Base-by-base conservation (phyloP, 2,888 invertebrate species). In the Leuctra nigra region DNA sequence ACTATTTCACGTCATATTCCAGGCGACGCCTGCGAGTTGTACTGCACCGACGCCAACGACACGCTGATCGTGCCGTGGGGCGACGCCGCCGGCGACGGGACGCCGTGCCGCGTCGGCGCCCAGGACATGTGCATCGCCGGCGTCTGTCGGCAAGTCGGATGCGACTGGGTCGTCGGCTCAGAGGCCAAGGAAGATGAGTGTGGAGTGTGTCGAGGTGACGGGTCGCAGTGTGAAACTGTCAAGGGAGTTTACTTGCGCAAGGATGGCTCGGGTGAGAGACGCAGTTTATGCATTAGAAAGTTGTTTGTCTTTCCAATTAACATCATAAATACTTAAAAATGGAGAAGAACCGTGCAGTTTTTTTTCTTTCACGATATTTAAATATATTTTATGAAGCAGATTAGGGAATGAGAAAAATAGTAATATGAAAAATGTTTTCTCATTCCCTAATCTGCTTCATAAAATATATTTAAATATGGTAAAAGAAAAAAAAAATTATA, bases 151-250 rank as follows among this genome's bases (percentile, higher is more conserved):
- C 85, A 83, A 75, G 87, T 93, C 54, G 90, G 92, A n/a, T 93
- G 93, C 73, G 92, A 93, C 74, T 92, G 91, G 91, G 74, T 81
- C 54, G 83, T 93, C 48, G 87, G 87, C 67, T 91, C 91, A 0
- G 80, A 80, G 54, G 79, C 84, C 25, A 79, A 82, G 64, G 91
- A 91, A 67, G 93, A 93, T 72, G 80, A 83, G 47, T 93, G 93
- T 69, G 92, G 93, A 4, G 77, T 90, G 53, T 93, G 93, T 68
- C 87, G 87, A 64, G 93, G 93, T 4, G 83, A 86, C 68, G 90
- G 91, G 9, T 83, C 85, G 14, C 84, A 83, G 59, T 93, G 93
- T 70, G 83, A 83, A 66, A 86, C 84, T 24, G 81, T 83, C 57
- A 76, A 79, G 60, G 81, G 79, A 13, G 68, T 75, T 58, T 83